Base-by-base conservation (phyloP, 2,113 vertebrate species). In the Oreotrochilus melanogaster region DNA sequence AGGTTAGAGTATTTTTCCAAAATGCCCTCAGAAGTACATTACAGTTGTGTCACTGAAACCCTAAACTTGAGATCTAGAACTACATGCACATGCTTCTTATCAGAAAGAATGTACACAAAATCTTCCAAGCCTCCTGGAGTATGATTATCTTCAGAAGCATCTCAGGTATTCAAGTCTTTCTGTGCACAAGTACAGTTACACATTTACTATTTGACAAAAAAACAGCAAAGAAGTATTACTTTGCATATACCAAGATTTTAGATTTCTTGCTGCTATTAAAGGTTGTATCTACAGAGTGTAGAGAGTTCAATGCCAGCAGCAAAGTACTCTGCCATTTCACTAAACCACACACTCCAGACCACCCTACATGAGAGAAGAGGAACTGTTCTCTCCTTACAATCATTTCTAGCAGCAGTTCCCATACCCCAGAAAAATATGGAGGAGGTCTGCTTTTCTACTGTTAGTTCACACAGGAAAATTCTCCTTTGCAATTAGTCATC, bases 281-380 rank as follows among this genome's bases (percentile, higher is more conserved):
- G 35, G 13, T 28, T 89, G 25, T 39, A 42, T 16, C 37, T 53
- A 54, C 11, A 42, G 22, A 76, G 18, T 6, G 14, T 11, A 48
- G 15, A 4, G 58, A 75, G 53, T 42, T 28, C 62, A 71, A 4
- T 8, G 24, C 24, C 70, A 90, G 42, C 60, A 71, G 10, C 10
- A 11, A 93, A 86, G 12, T 14, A 87, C 0, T 6, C 14, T 50
- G 56, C 21, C 23, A 33, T 35, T 92, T 73, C 74, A 53, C 30
- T 54, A 70, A 70, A 9, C 10, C 42, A 71, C 27, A 43, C 0
- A 0, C 33, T 57, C 47, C 18, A 75, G 22, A 48, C 24, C 2
- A 2, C 31, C 47, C 19, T 37, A 71, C n/a, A 35, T 0, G 11
- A 45, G 16, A 70, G 31, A 74, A 71, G 25, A 72, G 17, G 24